phyloP scores from a whole-genome alignment of 2,113 vertebrate species.

The Vidua macroura region DNA sequence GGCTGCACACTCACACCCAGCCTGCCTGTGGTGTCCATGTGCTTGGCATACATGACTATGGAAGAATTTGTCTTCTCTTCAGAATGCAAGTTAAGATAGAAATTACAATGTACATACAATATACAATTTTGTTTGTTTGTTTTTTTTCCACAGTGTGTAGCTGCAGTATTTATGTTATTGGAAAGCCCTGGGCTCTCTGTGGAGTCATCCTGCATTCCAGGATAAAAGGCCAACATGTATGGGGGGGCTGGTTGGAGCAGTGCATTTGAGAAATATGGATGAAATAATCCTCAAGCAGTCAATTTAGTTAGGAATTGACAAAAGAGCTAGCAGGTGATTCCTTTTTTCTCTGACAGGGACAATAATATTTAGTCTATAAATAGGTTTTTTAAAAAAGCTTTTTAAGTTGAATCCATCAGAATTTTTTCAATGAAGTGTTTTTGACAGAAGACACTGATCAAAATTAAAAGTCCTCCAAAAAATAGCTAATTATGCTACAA shows the following conservation, averaged over 20 bases:
- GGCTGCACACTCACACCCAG: background rate
- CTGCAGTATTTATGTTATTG: background rate
- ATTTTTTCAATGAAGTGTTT: background rate
- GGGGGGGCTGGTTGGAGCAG: background rate
- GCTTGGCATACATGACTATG: background rate
- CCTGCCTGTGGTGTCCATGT: rapidly evolving
- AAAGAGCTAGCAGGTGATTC: background rate
- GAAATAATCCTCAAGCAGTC: background rate
- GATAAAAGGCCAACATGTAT: background rate
- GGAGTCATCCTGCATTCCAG: background rate
- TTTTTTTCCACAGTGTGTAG: background rate
- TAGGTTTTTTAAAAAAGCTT: background rate
- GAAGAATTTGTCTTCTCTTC: background rate
- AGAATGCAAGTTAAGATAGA: background rate
- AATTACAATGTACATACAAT: background rate
- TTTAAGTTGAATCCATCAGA: background rate
- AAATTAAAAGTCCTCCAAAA: background rate
- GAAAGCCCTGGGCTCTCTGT: background rate
- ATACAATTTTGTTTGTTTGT: background rate
- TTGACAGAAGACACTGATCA: background rate
- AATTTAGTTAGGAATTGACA: background rate
- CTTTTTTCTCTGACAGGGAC: background rate
- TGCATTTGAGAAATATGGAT: background rate
- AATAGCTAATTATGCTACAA: background rate
- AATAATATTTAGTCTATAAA: background rate